phyloP scores from a whole-genome alignment of 2,113 vertebrate genomes.

The Rhagologus leucostigma region DNA sequence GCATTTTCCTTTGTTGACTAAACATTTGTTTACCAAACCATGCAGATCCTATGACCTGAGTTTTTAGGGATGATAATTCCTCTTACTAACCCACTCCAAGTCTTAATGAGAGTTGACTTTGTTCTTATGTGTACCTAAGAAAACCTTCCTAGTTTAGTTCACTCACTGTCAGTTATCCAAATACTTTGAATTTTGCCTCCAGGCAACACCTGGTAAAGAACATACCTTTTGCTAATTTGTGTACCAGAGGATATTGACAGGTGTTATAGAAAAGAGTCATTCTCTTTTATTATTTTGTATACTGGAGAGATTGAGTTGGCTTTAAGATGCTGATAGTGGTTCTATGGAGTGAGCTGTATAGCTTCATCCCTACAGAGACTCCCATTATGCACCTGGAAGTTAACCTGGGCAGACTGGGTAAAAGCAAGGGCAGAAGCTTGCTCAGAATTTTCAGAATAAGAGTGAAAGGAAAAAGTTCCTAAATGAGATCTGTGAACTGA shows the following conservation, averaged over 20 bases:
- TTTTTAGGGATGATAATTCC: background rate
- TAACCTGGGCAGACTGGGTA: background rate
- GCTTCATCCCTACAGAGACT: background rate
- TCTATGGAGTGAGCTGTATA: background rate
- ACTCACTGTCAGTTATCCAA: background rate
- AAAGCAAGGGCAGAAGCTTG: background rate
- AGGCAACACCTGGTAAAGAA: background rate
- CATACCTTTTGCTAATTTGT: background rate
- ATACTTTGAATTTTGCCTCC: background rate
- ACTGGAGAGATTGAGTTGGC: background rate
- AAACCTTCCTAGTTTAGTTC: background rate
- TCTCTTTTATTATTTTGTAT: background rate
- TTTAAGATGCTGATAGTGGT: background rate
- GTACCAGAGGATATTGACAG: background rate
- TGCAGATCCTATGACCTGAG: background rate
- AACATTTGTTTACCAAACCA: background rate
- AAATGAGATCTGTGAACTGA: background rate
- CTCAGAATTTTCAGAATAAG: background rate
- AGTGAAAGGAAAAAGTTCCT: background rate
- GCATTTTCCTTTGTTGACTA: background rate
- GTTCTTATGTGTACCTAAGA: background rate
- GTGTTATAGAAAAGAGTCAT: background rate
- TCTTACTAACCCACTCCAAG: background rate
- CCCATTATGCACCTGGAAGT: background rate
- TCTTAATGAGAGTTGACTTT: background rate